Percentiles rank a stretch among this genome's conserved stretches.
phyloP scores from a whole-genome alignment of 2,888 invertebrate genomes.

The Agapostemon virescens region DNA sequence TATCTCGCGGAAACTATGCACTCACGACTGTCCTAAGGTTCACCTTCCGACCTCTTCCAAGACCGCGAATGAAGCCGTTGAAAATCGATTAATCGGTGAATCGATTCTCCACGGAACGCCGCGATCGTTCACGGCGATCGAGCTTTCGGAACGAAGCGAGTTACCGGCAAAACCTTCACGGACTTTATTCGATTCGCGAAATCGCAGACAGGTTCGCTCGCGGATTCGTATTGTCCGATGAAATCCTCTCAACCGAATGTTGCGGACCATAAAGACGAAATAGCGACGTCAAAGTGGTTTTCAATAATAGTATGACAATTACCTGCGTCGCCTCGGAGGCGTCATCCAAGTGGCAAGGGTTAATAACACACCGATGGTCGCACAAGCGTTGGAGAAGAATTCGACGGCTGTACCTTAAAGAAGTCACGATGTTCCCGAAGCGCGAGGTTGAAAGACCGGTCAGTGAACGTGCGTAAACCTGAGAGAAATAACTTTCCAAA shows the following conservation, averaged over 20 bases:
- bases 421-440: background rate
- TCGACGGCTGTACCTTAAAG: background rate
- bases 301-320: too few relatives aligned
- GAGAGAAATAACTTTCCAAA: slow-evolving; percentile 1
- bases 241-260: too few relatives aligned
- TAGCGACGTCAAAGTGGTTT: too few relatives aligned
- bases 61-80: slow-evolving; percentile 57
- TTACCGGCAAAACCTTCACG: background rate
- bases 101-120: slow-evolving; percentile 53
- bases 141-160: slow-evolving; percentile 3
- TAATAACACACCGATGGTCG: too few relatives aligned
- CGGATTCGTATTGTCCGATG: background rate
- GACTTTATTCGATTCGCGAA: background rate
- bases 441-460: background rate
- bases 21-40: slow-evolving; percentile 54
- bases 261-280: too few relatives aligned
- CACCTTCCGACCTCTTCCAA: slow-evolving; percentile 39
- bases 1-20: slow-evolving; percentile 39
- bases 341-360: too few relatives aligned
- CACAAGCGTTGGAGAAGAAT: background rate
- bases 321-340: too few relatives aligned
- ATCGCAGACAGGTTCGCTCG: background rate
- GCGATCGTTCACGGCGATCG: slow-evolving; percentile 5
- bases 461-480: background rate
- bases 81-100: slow-evolving; percentile 63